Evolutionary conservation across 64 coral and sea anemone species (phyloP).

Genomic region (Montipora capricornis): DNA sequence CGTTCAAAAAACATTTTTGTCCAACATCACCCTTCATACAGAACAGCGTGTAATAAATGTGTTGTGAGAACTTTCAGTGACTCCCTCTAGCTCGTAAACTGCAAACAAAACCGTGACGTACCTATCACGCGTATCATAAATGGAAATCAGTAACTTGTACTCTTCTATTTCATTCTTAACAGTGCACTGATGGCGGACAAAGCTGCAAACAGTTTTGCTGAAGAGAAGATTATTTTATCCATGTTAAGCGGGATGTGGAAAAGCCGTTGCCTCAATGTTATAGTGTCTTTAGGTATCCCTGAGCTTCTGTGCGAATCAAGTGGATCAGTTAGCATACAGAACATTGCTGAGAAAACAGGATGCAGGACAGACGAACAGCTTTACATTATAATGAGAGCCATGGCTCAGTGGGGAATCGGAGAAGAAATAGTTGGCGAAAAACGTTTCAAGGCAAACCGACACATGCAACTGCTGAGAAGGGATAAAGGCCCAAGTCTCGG

Average conservation of each 20-base stretch:
- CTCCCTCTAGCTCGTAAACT: conserved; percentile 19
- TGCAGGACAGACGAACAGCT: neutral
- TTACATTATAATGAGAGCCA: conserved; percentile 46
- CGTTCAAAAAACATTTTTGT: too few species aligned
- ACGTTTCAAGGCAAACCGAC: conserved; percentile 25
- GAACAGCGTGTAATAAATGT: too few species aligned
- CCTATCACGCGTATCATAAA: too few species aligned
- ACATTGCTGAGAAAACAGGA: neutral
- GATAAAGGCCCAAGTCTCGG: conserved; percentile 61
- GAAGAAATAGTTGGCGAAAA: neutral
- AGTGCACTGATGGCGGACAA: too few species aligned
- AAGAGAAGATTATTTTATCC: too few species aligned
- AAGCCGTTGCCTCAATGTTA: conserved; percentile 33
- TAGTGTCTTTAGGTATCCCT: conserved; percentile 22
- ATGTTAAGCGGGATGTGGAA: conserved; percentile 41
- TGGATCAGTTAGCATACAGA: neutral
- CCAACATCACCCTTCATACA: too few species aligned
- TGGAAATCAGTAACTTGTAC: too few species aligned
- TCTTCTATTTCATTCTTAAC: too few species aligned
- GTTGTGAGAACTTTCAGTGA: neutral
- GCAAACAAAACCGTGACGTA: too few species aligned
- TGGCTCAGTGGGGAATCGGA: too few species aligned
- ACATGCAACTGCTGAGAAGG: conserved; percentile 51
- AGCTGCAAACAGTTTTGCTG: too few species aligned
- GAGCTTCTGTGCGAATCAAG: neutral